phyloP scores from a whole-genome alignment of 2,113 vertebrate species.

The Axis porcinus region DNA sequence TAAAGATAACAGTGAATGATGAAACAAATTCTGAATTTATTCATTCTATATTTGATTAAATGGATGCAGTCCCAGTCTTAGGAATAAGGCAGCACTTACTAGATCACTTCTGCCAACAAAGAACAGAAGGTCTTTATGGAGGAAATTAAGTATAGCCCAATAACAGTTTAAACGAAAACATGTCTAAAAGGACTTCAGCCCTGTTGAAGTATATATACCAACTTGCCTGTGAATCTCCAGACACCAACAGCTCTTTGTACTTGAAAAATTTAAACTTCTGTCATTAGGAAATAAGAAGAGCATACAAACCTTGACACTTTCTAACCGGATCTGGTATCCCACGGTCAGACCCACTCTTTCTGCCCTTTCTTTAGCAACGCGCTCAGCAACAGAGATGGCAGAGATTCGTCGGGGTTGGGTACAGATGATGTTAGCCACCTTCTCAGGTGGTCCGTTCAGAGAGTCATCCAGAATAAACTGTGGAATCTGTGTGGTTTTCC shows the following conservation, averaged over 20 bases:
- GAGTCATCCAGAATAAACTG: slow-evolving; percentile 96
- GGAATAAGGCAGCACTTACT: not conserved
- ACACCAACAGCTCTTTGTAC: not conserved
- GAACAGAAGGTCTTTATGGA: not conserved
- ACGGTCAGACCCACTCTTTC: slow-evolving; percentile 91
- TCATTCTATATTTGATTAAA: not conserved
- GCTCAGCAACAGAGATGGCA: slow-evolving; percentile 94
- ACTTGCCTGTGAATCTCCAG: not conserved
- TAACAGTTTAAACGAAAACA: not conserved
- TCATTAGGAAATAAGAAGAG: not conserved
- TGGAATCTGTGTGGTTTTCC: slow-evolving; percentile 98
- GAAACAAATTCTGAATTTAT: slow-evolving; percentile 31
- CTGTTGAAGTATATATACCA: not conserved
- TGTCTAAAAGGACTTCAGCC: not conserved
- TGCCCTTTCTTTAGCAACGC: slow-evolving; percentile 93
- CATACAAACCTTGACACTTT: slow-evolving; percentile 89
- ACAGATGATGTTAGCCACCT: slow-evolving; percentile 93
- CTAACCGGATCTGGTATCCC: slow-evolving; percentile 97
- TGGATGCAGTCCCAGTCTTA: not conserved
- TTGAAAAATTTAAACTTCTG: not conserved
- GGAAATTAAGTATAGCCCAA: not conserved
- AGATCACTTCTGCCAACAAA: slow-evolving; percentile 32
- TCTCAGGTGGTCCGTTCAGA: slow-evolving; percentile 79
- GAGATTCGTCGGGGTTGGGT: slow-evolving; percentile 98
- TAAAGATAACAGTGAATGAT: not conserved